Evolutionary conservation across 2,797 vertebrate genomes (phyloP), one percentile per base, ranked within the genome.

Genomic region (Onychomys leucogaster): DNA sequence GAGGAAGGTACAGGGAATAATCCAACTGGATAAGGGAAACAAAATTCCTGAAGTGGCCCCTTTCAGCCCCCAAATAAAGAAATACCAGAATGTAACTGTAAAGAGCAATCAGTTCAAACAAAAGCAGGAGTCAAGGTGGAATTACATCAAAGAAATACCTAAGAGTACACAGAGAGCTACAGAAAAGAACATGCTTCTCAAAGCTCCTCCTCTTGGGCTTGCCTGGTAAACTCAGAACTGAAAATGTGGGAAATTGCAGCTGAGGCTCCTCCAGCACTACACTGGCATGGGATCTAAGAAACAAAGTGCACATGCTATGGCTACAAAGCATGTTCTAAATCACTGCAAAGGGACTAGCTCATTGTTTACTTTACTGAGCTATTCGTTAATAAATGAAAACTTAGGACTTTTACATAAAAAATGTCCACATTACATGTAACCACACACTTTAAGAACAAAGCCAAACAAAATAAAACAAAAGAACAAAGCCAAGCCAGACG

Each of bases 351-450:
- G 59, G 37, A 37, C 17, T 43, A 65, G 7, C 1, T 41, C 34
- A 52, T 73, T 91, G 77, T 37, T 75, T 67, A 86, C 67, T 90
- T 85, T 80, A 80, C 52, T 81, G 75, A 87, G 49, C 41, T 67
- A 87, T 52, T 94, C 52, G 32, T n/a, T 23, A 63, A 21, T 17
- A 23, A 69, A 19, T n/a, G n/a, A 37, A 82, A 75, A 52, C 27
- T 34, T 89, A 25, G 37, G 52, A 83, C 32, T 82, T 95, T 57
- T 23, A 82, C 10, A 71, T 63, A 4, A 71, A 41, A 61, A 91
- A 63, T 2, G 29, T 91, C 13, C n/a, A 87, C 46, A 59, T 37
- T 85, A 46, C 41, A 43, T 9, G 25, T 43, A 84, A 46, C 61
- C 9, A 67, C 27, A 34, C 3, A 57, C 52, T 81, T 59, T 37